Base-by-base conservation (phyloP, 2,888 invertebrate species). In the Tigriopus californicus region DNA sequence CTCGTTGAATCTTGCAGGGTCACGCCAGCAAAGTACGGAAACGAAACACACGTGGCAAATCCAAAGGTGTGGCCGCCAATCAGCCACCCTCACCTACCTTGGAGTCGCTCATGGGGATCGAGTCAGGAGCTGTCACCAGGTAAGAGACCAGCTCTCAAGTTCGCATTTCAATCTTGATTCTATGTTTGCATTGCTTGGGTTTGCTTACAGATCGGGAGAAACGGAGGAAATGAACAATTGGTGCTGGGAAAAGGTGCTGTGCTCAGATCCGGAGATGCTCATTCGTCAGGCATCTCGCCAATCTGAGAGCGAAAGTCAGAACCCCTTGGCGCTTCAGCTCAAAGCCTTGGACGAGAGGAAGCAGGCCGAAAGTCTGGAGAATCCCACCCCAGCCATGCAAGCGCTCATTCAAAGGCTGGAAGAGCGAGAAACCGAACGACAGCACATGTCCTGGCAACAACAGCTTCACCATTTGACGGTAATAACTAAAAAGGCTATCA, bases 341-440 rank as follows among this genome's bases (percentile, higher is more conserved):
- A 42, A 46, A 22, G 22, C 46, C 13, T 12, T 56, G 18, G 56
- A 56, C n/a, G 56, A 56, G 46, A n/a, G 2, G 12, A 15, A n/a
- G 15, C 56, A 59, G 20, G 20, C 40, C n/a, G 64, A 64, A 18
- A 64, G 66, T 46, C 61, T 63, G 20, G 62, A 64, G 71, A 67
- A 78, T 71, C 82, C 82, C 0, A 84, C 83, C 1, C 79, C 79
- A 52, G 82, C 82, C 1, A 84, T 84, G 83, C 73, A 79, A 62
- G 79, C 79, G 63, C 78, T 83, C 1, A 71, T 80, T 59, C 75
- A 78, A 44, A 77, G 74, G 66, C 78, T 78, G 65, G 77, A 77
- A 64, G 80, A 79, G 61, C 77, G 76, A 20, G 60, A 60, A 20
- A 52, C 42, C 12, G 59, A 51, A 15, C 46, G 61, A 25, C 22